Evolutionary conservation across 2,113 vertebrate genomes (phyloP).

Genomic region (Pogona vitticeps): DNA sequence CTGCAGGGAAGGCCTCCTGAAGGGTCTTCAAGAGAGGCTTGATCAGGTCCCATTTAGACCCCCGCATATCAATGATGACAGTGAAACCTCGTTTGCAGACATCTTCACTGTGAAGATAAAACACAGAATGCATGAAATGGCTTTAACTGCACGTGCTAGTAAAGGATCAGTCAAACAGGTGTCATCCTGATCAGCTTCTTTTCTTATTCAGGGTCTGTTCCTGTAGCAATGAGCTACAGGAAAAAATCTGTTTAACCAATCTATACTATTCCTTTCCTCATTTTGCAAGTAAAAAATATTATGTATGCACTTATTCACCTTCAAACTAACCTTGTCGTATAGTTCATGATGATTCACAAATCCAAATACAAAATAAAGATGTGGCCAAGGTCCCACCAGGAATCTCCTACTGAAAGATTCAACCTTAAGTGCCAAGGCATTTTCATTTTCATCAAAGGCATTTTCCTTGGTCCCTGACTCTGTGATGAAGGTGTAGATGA

Average conservation of each 20-base stretch:
- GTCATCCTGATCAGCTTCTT: background rate
- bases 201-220: background rate
- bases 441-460: background rate
- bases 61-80: constrained; percentile 98
- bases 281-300: background rate
- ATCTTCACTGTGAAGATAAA: constrained; percentile 87
- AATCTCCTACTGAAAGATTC: background rate
- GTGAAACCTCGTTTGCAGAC: constrained; percentile 98
- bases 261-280: background rate
- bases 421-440: too few species aligned
- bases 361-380: background rate
- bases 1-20: constrained; percentile 93
- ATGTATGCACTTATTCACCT: background rate
- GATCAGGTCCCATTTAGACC: constrained; percentile 98
- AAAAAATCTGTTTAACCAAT: background rate
- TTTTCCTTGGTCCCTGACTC: background rate
- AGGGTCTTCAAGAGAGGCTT: constrained; percentile 97
- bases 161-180: background rate
- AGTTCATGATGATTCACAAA: background rate
- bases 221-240: too few species aligned
- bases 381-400: background rate
- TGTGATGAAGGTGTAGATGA: background rate
- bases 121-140: constrained; percentile 37
- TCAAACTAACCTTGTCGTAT: background rate
- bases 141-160: background rate